Conservation (phyloP, 2,113 vertebrate genomes). For the Hypomesus transpacificus region DNA sequence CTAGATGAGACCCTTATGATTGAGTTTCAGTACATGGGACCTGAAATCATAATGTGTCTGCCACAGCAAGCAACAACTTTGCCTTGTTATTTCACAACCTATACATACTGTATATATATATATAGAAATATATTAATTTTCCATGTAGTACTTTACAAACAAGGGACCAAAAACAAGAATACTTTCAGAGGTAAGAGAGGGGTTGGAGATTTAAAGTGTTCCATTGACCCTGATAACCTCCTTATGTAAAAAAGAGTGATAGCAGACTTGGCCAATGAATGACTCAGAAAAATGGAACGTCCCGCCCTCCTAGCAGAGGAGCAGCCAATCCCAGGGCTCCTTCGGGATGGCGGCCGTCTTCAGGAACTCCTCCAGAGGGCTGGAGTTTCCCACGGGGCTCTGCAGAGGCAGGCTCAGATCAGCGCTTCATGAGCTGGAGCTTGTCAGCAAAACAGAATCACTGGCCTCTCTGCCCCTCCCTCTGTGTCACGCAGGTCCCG, state of each 20-base stretch:
- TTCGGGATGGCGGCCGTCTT: conserved; percentile 9
- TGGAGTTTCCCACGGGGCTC: conserved; percentile 11
- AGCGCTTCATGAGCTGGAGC: conserved; percentile 7
- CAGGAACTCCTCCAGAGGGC: conserved; percentile 2
- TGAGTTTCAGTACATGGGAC: too few species aligned
- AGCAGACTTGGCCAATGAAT: not conserved
- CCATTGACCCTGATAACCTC: conserved; percentile 20
- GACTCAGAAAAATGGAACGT: not conserved
- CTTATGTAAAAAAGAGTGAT: not conserved
- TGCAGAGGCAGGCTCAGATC: not conserved
- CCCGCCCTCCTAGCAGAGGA: conserved; percentile 2
- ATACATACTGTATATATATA: not conserved
- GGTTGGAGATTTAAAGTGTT: not conserved
- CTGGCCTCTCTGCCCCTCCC: not conserved
- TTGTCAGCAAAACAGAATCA: conserved; percentile 5
- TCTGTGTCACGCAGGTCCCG: not conserved
- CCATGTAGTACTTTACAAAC: conserved; percentile 13
- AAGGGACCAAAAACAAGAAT: conserved; percentile 4
- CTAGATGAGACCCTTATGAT: too few species aligned
- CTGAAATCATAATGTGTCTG: too few species aligned
- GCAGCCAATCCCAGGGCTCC: not conserved
- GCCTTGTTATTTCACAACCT: too few species aligned
- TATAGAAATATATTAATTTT: conserved; percentile 6
- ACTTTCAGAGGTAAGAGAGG: not conserved
- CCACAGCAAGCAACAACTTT: too few species aligned